A percentile compares a stretch with the other conserved stretches of the same genome.
Conservation (phyloP, 2,797 vertebrate genomes). For the Cossypha heuglini region DNA sequence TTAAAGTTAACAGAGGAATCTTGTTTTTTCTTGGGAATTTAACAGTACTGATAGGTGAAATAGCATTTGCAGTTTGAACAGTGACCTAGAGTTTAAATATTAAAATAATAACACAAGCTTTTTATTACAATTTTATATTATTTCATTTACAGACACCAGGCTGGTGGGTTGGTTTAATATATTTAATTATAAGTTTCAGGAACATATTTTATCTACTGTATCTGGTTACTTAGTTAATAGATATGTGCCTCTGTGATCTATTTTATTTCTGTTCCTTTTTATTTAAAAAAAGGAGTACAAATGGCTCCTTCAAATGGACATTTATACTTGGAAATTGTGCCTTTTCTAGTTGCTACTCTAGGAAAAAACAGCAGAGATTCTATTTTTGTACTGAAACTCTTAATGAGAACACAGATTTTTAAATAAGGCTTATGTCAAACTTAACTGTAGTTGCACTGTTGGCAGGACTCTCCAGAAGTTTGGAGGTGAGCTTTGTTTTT, state of each 20-base stretch:
- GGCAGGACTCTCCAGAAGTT: constrained; percentile 46
- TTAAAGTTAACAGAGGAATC: constrained; percentile 43
- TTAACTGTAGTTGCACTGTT: constrained; percentile 68
- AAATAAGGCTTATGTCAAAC: constrained; percentile 67
- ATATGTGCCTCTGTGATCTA: constrained; percentile 53
- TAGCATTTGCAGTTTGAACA: constrained; percentile 40
- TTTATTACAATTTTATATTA: constrained; percentile 64
- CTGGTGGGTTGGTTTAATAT: constrained; percentile 70
- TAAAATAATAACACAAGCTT: constrained; percentile 62
- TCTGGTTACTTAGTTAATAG: constrained; percentile 67
- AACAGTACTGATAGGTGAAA: constrained; percentile 65
- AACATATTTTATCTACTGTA: constrained; percentile 79
- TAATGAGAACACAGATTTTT: constrained; percentile 74
- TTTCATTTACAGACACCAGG: constrained; percentile 67
- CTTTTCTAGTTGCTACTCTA: constrained; percentile 80
- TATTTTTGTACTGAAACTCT: constrained; percentile 81
- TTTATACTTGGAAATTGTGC: constrained; percentile 78
- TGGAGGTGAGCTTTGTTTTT: constrained; percentile 32
- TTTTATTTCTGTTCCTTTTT: constrained; percentile 40
- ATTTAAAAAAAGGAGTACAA: constrained; percentile 47
- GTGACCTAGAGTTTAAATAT: constrained; percentile 51
- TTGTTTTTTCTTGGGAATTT: constrained; percentile 58
- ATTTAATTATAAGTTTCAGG: constrained; percentile 76
- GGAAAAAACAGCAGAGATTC: constrained; percentile 73
- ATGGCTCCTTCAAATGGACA: constrained; percentile 60